Evolutionary conservation across 2,888 invertebrate species (phyloP), one percentile per base, ranked within the genome.

Genomic region (Fissipunctia ypsillon): DNA sequence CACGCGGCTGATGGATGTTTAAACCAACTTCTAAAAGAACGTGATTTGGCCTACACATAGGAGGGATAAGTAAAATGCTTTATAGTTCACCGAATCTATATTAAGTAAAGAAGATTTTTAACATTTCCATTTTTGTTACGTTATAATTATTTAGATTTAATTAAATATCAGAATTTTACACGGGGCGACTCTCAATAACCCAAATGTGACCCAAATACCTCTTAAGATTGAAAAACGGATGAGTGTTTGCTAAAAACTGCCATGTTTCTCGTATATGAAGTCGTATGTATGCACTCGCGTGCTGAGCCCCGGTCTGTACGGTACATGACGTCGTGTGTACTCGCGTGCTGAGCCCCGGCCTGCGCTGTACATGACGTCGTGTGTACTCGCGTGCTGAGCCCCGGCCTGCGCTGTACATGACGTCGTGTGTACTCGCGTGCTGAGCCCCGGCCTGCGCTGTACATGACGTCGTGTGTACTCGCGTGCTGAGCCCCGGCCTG

Each of bases 11-110:
- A 9, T 9, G 38, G 38, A 38, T 38, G 38, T 59, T 19, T 54
- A 54, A 59, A 60, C 54, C 19, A 41, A 70, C 60, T 48, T 43
- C 48, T 25, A 35, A 61, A 56, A 79, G 2, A 79, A 56, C n/a
- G 16, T 60, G 73, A 48, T 56, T 63, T 28, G n/a, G n/a, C 48
- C 59, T 43, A 70, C 43, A 31, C 28, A 28, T 57, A 35, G 41
- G 41, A 22, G 4, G 4, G 28, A 19, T 38, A 38, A 45, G 38
- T 54, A n/a, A 43, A 43, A 28, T 9, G 25, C 14, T 3, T 12
- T 22, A 65, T 28, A 10, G 10, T 76, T 54, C 38, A 22, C 22
- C 38, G 10, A 52, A 63, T 43, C 1, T 35, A 45, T 41, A 38
- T 9, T 7, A 48, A 22, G 14, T 6, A 38, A 70, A 38, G 2